Conservation (phyloP, 2,113 vertebrate genomes). For the Syrmaticus mikado region DNA sequence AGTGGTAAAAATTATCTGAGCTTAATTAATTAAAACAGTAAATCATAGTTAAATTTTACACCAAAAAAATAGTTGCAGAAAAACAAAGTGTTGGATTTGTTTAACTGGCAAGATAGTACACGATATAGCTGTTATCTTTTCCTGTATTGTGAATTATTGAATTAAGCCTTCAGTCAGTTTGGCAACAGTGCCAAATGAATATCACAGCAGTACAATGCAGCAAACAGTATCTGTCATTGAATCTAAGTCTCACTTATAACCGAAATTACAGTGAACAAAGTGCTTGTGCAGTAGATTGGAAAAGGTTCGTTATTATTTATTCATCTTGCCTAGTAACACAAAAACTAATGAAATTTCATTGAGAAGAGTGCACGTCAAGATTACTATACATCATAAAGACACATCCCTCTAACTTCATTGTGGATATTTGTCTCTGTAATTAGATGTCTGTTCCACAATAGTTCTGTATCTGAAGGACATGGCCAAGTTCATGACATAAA, state of each 20-base stretch:
- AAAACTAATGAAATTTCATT: slow-evolving; percentile 22
- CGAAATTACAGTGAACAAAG: slow-evolving; percentile 48
- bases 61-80: not conserved
- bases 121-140: slow-evolving; percentile 60
- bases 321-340: slow-evolving; percentile 26
- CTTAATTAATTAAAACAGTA: not conserved
- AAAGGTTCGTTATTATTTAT: slow-evolving; percentile 68
- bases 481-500: slow-evolving; percentile 28
- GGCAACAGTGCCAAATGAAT: slow-evolving; percentile 47
- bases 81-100: slow-evolving; percentile 37
- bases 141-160: slow-evolving; percentile 54
- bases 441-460: slow-evolving; percentile 23
- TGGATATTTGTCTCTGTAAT: slow-evolving; percentile 52
- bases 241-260: slow-evolving; percentile 39
- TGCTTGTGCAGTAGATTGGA: slow-evolving; percentile 5
- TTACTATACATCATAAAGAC: slow-evolving; percentile 25
- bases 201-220: slow-evolving; percentile 20
- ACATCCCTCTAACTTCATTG: slow-evolving; percentile 4
- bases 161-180: slow-evolving; percentile 62
- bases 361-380: slow-evolving; percentile 15
- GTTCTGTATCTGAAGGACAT: slow-evolving; percentile 30
- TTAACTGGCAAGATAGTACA: slow-evolving; percentile 62
- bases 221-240: slow-evolving; percentile 34
- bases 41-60: not conserved
- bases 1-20: not conserved